These are phyloP conservation scores for Brachionus koreanus DNA, from an alignment of 1,140 invertebrate species.

Conservation along the genomic window DNA sequence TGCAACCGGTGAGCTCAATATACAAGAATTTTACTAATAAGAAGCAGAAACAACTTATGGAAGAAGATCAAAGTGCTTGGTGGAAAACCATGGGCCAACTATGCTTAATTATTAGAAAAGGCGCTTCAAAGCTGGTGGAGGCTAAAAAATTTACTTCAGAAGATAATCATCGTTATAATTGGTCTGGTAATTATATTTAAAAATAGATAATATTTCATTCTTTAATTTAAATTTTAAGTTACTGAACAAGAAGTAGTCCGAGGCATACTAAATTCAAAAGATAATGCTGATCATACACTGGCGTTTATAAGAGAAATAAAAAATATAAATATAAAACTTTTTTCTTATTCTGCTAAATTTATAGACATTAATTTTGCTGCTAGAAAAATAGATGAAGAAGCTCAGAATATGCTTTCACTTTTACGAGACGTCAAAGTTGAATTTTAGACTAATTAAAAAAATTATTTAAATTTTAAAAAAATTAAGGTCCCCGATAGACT, in stretches of 20 bases:
- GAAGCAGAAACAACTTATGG: constrained; percentile 66
- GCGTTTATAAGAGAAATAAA: constrained; percentile 92
- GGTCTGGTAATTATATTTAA: constrained; percentile 73
- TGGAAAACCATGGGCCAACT: constrained; percentile 93
- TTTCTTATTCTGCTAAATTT: constrained; percentile 82
- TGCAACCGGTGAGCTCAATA: constrained; percentile 94
- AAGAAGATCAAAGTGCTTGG: constrained; percentile 78
- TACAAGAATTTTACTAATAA: constrained; percentile 95
- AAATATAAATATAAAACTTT: constrained; percentile 91
- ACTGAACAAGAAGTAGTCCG: constrained; percentile 95
- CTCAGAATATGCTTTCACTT: constrained; percentile 79
- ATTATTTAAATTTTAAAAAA: constrained; percentile 46
- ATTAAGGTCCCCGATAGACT: constrained; percentile 43
- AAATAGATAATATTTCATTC: not conserved
- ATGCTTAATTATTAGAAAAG: constrained; percentile 87
- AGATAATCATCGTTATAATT: constrained; percentile 94
- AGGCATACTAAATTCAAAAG: constrained; percentile 84
- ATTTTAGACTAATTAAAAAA: constrained; percentile 56
- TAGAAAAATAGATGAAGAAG: constrained; percentile 91
- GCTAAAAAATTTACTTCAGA: constrained; percentile 82
- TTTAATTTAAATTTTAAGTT: constrained; percentile 61
- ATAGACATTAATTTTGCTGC: constrained; percentile 80
- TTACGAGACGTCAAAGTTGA: constrained; percentile 77
- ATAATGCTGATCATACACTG: constrained; percentile 84
- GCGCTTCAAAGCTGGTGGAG: constrained; percentile 76